These are phyloP conservation scores for Bradysia coprophila DNA, from an alignment of 1,140 invertebrate genomes.

Conservation along the genomic window DNA sequence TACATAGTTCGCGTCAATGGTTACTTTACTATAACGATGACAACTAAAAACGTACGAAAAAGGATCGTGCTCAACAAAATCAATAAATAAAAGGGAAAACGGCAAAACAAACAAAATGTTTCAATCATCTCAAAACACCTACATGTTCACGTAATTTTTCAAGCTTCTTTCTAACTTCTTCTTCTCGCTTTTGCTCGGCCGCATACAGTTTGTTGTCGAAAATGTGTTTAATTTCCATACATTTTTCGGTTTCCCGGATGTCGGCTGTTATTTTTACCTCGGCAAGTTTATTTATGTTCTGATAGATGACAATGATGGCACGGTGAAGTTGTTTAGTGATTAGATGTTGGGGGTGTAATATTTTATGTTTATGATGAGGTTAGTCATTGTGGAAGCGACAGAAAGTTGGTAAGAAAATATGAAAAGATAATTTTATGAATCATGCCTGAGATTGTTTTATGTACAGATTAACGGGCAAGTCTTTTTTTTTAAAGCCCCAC, in stretches of 20 bases:
- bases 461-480: no score
- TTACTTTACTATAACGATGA: no score
- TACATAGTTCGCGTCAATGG: no score
- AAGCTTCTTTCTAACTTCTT: constrained; percentile 60
- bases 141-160: constrained; percentile 64
- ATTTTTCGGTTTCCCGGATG: constrained; percentile 34
- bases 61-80: no score
- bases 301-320: constrained; percentile 5
- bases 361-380: constrained; percentile 1
- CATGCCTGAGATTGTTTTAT: neutral
- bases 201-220: constrained; percentile 51
- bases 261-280: constrained; percentile 45
- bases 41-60: no score
- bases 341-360: neutral
- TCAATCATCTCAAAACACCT: no score
- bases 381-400: no score
- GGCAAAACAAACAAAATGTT: no score
- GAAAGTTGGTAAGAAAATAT: constrained; percentile 1
- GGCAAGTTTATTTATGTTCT: constrained; percentile 45
- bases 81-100: no score
- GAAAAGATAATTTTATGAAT: neutral
- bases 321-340: neutral
- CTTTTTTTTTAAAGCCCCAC: no score
- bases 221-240: constrained; percentile 43
- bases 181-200: constrained; percentile 58